phyloP scores from a whole-genome alignment of 2,113 vertebrate genomes.

The Sapayoa aenigma region DNA sequence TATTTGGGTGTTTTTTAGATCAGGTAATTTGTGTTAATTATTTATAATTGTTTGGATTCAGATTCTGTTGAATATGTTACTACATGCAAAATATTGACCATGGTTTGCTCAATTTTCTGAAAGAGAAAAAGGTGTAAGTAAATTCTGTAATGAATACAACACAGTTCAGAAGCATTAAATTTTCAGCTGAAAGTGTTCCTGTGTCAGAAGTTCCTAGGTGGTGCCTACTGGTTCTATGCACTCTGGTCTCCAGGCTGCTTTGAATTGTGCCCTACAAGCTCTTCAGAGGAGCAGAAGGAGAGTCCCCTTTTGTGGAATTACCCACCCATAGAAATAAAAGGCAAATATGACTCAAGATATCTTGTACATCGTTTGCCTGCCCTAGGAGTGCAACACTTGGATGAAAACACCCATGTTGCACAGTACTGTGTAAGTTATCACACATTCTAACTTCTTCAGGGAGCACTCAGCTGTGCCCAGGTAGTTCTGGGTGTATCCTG shows the following conservation, averaged over 20 bases:
- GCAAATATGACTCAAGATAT: background rate
- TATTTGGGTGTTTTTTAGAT: background rate
- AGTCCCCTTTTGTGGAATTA: background rate
- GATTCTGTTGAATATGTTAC: background rate
- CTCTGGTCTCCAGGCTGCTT: background rate
- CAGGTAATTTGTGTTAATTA: background rate
- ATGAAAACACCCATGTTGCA: background rate
- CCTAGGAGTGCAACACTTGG: accelerated
- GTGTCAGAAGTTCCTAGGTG: background rate
- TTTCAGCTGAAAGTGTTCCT: background rate
- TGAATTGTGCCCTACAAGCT: background rate
- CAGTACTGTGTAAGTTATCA: background rate
- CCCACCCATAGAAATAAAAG: background rate
- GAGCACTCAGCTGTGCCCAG: background rate
- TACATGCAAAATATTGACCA: background rate
- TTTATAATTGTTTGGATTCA: background rate
- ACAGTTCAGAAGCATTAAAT: background rate
- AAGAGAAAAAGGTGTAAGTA: no score
- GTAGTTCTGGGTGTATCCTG: background rate
- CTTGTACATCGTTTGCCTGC: background rate
- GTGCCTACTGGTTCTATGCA: background rate
- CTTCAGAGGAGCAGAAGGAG: background rate
- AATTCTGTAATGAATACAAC: background rate
- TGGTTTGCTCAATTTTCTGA: background rate
- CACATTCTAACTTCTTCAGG: background rate